These are phyloP conservation scores for Hypothenemus hampei DNA, from an alignment of 1,140 invertebrate genomes.

Conservation along the genomic window DNA sequence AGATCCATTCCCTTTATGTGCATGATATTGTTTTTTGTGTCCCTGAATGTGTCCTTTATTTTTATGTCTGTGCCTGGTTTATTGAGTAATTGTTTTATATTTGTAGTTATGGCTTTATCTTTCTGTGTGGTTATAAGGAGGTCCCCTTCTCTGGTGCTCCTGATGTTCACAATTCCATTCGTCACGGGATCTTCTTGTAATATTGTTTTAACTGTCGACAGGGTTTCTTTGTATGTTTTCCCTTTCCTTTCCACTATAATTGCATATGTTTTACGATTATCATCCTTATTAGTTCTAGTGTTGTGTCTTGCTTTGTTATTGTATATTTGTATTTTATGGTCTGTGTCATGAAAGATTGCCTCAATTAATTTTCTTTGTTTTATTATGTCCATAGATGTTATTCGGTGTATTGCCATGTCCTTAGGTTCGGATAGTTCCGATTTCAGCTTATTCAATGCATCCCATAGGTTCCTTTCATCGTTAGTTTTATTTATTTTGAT, in stretches of 20 bases:
- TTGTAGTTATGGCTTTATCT: neutral
- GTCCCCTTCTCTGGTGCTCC: neutral
- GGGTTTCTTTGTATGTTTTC: neutral
- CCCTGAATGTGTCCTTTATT: too few relatives aligned
- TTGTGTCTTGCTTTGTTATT: too few relatives aligned
- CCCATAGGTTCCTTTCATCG: too few relatives aligned
- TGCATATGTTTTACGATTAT: neutral
- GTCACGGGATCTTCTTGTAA: neutral
- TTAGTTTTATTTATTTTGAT: too few relatives aligned
- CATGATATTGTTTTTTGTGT: too few relatives aligned
- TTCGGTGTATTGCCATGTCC: neutral
- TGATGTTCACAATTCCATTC: neutral
- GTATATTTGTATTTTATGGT: neutral
- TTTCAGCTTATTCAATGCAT: too few relatives aligned
- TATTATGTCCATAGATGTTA: neutral
- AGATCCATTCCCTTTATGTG: too few relatives aligned
- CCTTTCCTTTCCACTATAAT: neutral
- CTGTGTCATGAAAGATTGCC: neutral
- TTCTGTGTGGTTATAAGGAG: neutral
- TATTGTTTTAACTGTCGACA: neutral
- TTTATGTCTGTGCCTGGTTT: too few relatives aligned
- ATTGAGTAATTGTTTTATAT: constrained; percentile 17
- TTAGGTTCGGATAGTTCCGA: too few relatives aligned
- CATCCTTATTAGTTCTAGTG: neutral
- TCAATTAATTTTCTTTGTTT: neutral